Evolutionary conservation across 2,797 vertebrate genomes (phyloP), one percentile per base, ranked within the genome.

Genomic region (Neostethus bicornis): DNA sequence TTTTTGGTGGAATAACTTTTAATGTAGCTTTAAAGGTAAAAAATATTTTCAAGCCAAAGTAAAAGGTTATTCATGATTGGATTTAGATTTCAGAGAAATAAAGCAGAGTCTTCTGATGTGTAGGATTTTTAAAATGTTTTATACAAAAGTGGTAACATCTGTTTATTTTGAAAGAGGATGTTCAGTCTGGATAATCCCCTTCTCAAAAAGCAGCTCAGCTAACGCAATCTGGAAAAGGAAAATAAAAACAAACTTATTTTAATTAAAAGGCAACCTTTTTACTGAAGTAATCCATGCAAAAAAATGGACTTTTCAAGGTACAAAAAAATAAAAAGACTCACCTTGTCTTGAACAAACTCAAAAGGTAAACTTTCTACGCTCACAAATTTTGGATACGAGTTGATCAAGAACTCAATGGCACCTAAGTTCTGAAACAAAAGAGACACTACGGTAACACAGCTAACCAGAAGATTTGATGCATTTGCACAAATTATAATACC

Each of bases 171-270:
- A 81, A 48, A 94, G 75, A 63, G 90, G 87, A 25, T 92, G 86
- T 76, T 91, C 92, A 0, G 92, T 96, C 70, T 90, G 93, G 80
- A 99, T 88, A 70, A 98, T 83, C 51, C 95, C 95, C 66, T 89
- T 96, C 52, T 98, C 92, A 86, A 96, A 99, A 11, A 98, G 89
- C 48, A 94, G 83, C 1, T 93, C 92, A 10, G 93, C 94, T 86
- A 99, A 77, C 59, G 91, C 84, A 45, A 96, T 84, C 93, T 94
- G 79, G 28, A 11, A 17, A 20, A 21, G 11, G 16, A 3, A n/a
- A 13, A 29, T 4, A 59, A 31, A 35, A 41, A 41, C 10, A 21
- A 6, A 16, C 2, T n/a, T n/a, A n/a, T n/a, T n/a, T n/a, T n/a
- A n/a, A n/a, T n/a, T n/a, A n/a, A n/a, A n/a, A n/a, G n/a, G n/a